phyloP scores from a whole-genome alignment of 2,113 vertebrate genomes.

The Suricata suricatta region DNA sequence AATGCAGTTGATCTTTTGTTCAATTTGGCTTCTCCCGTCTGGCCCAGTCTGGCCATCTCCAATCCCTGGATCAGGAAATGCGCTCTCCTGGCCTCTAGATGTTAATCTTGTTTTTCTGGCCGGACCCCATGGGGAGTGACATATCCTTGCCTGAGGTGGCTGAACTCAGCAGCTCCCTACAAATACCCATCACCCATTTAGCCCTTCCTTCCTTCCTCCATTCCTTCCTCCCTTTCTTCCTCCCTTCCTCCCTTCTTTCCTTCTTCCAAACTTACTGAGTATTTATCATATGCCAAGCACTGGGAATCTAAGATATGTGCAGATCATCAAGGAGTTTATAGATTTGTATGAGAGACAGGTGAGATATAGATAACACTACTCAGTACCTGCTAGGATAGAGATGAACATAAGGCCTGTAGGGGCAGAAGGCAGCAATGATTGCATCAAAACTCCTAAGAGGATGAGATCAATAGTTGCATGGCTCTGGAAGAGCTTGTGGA shows the following conservation, averaged over 20 bases:
- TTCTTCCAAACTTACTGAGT: background rate
- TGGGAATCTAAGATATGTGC: background rate
- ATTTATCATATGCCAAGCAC: background rate
- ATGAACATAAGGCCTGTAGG: background rate
- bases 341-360: conserved; percentile 68
- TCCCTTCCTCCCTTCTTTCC: background rate
- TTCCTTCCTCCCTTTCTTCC: too few species aligned
- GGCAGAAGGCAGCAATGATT: background rate
- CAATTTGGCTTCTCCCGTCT: too few species aligned
- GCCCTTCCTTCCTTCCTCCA: too few species aligned
- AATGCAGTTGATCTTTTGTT: too few species aligned
- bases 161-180: too few species aligned
- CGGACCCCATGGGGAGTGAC: too few species aligned
- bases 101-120: too few species aligned
- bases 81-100: too few species aligned
- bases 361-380: background rate
- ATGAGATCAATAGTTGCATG: background rate
- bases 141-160: too few species aligned
- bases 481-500: background rate
- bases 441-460: background rate
- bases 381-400: background rate
- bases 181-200: too few species aligned
- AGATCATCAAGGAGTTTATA: conserved; percentile 89
- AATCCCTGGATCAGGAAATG: too few species aligned
- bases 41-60: too few species aligned